phyloP scores from a whole-genome alignment of 2,113 vertebrate genomes.

The Columbina picui region DNA sequence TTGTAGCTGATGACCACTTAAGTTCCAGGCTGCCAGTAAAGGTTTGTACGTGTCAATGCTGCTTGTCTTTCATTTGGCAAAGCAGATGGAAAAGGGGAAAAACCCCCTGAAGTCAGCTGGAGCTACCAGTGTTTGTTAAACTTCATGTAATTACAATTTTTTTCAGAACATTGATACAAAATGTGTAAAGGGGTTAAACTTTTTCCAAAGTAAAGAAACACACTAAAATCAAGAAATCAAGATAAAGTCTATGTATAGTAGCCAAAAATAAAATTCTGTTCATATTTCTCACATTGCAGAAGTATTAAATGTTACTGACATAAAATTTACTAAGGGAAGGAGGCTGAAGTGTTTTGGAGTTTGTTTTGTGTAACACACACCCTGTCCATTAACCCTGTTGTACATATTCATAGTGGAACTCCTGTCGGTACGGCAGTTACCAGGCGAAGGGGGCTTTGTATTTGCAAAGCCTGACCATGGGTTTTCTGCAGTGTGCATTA shows the following conservation, averaged over 20 bases:
- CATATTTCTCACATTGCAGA: not conserved
- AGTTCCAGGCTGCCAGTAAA: not conserved
- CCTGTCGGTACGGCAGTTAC: accelerated
- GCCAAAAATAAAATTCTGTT: not conserved
- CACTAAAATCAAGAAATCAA: not conserved
- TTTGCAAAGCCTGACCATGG: accelerated
- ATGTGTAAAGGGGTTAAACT: not conserved
- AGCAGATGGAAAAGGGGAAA: not conserved
- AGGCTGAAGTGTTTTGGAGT: not conserved
- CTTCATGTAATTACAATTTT: not conserved
- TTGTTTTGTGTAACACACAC: accelerated
- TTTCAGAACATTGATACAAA: not conserved
- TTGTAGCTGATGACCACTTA: not conserved
- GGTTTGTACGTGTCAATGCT: not conserved
- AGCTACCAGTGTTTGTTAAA: not conserved
- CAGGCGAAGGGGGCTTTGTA: not conserved
- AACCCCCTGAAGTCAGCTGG: not conserved
- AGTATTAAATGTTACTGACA: not conserved
- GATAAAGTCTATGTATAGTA: not conserved
- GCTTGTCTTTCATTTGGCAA: not conserved
- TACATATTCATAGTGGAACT: accelerated
- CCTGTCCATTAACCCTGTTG: not conserved
- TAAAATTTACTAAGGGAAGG: accelerated
- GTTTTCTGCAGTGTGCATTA: not conserved
- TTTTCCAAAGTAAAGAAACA: not conserved